A percentile compares a stretch with the other conserved stretches of the same genome.
These are phyloP conservation scores for Vulpes lagopus DNA, from an alignment of 2,113 vertebrate species.

Conservation along the genomic window DNA sequence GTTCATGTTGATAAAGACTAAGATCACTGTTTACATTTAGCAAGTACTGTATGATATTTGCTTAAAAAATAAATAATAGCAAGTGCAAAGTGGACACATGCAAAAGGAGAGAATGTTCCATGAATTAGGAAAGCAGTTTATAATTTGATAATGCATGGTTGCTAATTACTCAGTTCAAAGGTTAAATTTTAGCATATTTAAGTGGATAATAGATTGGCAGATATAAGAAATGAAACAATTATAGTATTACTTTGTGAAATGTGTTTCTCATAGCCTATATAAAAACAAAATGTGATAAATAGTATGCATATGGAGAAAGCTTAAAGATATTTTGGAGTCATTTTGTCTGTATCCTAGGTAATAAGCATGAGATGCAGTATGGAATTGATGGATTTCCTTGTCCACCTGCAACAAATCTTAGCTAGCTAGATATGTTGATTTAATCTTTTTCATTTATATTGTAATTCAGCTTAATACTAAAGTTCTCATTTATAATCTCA, in stretches of 20 bases:
- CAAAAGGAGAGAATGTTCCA: not conserved
- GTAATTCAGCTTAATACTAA: conserved; percentile 62
- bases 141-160: not conserved
- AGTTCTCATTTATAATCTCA: conserved; percentile 42
- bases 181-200: not conserved
- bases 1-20: not conserved
- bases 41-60: not conserved
- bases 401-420: conserved; percentile 47
- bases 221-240: conserved; percentile 12
- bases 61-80: not conserved
- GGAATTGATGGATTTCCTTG: conserved; percentile 55
- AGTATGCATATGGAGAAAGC: conserved; percentile 1
- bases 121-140: not conserved
- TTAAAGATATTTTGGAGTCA: conserved; percentile 59
- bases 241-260: not conserved
- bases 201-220: not conserved
- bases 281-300: conserved; percentile 48
- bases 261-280: not conserved
- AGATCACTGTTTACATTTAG: not conserved
- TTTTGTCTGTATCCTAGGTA: conserved; percentile 36
- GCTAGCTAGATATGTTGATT: conserved; percentile 39
- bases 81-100: not conserved
- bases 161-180: not conserved
- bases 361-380: conserved; percentile 20
- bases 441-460: conserved; percentile 62